A percentile compares a stretch with the other conserved stretches of the same genome.
Evolutionary conservation across 92 coral and sea anemone species (phyloP).

Genomic region (Phenganax subtilis): DNA sequence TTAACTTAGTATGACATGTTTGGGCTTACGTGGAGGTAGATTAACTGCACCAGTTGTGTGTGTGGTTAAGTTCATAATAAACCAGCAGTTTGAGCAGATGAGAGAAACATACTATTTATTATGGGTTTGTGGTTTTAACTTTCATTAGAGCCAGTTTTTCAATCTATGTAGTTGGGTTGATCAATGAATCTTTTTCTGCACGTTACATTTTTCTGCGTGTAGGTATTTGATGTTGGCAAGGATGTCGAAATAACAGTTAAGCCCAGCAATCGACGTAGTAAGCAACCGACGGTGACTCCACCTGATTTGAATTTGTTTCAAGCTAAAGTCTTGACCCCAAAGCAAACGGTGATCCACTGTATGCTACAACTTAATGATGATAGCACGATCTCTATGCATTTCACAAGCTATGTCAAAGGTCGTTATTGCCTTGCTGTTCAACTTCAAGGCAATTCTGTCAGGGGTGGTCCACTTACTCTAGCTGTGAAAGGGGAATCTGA

Average conservation of each 20-base stretch:
- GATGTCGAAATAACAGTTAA: background rate
- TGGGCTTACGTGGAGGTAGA: no score
- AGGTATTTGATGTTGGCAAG: slow-evolving; percentile 25
- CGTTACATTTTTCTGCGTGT: no score
- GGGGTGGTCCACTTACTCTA: slow-evolving; percentile 22
- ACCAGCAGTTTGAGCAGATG: no score
- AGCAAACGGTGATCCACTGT: slow-evolving; percentile 19
- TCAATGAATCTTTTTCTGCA: no score
- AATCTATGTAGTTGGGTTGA: no score
- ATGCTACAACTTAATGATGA: slow-evolving; percentile 12
- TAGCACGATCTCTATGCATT: slow-evolving; percentile 18
- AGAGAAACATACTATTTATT: no score
- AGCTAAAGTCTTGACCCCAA: slow-evolving; percentile 22
- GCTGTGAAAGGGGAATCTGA: slow-evolving; percentile 15
- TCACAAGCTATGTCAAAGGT: slow-evolving; percentile 10
- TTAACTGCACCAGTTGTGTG: no score
- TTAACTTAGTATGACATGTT: no score
- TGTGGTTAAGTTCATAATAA: no score
- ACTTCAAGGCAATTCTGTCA: slow-evolving; percentile 2
- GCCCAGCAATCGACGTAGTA: background rate
- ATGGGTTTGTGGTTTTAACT: no score
- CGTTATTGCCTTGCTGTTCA: slow-evolving; percentile 31
- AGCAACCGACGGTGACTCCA: background rate
- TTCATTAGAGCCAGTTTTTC: no score
- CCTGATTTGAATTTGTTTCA: slow-evolving; percentile 18